Conservation (phyloP, 2,797 vertebrate genomes). For the Odontamblyopus rebecca region DNA sequence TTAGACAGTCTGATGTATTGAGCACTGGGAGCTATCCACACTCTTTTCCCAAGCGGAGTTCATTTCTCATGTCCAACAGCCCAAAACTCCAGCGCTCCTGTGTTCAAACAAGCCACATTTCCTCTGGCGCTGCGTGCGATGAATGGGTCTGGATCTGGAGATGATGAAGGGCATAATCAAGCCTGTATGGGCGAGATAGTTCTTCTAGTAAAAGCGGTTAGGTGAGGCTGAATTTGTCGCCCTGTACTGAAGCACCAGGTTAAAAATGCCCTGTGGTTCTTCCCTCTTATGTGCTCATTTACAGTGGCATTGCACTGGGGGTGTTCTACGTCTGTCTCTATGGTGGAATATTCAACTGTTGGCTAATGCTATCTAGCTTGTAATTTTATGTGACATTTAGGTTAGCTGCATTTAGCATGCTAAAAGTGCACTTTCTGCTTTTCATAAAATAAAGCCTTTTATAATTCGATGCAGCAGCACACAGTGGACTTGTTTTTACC, state of each 20-base stretch:
- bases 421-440: too few species aligned
- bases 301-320: not conserved
- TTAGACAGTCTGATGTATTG: slow-evolving; percentile 74
- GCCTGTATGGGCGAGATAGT: not conserved
- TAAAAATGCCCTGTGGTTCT: not conserved
- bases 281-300: not conserved
- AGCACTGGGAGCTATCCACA: slow-evolving; percentile 49
- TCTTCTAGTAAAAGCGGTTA: not conserved
- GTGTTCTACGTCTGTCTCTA: too few species aligned
- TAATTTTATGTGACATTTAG: too few species aligned
- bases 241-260: not conserved
- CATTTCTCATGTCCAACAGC: slow-evolving; percentile 57
- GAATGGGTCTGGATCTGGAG: slow-evolving; percentile 13
- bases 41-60: slow-evolving; percentile 50
- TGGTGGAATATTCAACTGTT: too few species aligned
- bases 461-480: too few species aligned
- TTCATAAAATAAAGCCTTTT: too few species aligned
- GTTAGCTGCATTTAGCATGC: too few species aligned
- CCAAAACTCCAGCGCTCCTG: slow-evolving; percentile 16
- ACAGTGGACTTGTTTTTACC: too few species aligned
- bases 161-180: not conserved
- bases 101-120: slow-evolving; percentile 15
- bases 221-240: not conserved
- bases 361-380: too few species aligned
- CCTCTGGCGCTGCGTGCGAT: not conserved